A percentile compares a stretch with the other conserved stretches of the same genome.
Evolutionary conservation across 2,113 vertebrate species (phyloP).

Genomic region (Coptodon bakossiorum): DNA sequence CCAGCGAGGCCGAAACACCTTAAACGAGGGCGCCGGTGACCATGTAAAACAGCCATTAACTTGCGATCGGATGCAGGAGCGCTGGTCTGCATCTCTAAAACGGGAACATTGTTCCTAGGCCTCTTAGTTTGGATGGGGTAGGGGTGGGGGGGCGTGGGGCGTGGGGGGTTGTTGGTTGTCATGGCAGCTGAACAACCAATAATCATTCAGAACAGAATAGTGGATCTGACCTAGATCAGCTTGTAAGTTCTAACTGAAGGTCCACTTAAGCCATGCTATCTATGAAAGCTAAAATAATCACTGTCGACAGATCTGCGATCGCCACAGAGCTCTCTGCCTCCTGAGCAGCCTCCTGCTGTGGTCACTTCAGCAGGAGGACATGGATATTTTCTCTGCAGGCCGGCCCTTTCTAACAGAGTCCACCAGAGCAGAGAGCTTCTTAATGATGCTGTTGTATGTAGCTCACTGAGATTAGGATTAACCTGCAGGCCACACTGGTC

Average conservation of each 20-base stretch:
- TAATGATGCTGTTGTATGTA: neutral
- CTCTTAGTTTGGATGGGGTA: neutral
- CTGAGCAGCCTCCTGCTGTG: neutral
- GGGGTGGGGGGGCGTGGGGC: neutral
- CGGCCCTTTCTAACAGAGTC: neutral
- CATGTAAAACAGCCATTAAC: conserved; percentile 43
- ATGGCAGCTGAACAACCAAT: conserved; percentile 29
- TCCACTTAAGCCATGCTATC: neutral
- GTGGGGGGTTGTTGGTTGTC: neutral
- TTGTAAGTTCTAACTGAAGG: neutral
- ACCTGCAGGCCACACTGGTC: neutral
- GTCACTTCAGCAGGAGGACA: neutral
- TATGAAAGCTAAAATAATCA: neutral
- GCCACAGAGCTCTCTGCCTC: neutral
- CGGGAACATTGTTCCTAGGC: conserved; percentile 29
- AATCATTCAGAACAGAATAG: neutral
- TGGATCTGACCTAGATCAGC: conserved; percentile 6
- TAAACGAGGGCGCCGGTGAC: conserved; percentile 34
- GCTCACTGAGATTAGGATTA: neutral
- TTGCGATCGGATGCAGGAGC: conserved; percentile 30
- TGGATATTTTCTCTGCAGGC: neutral
- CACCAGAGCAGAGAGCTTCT: neutral
- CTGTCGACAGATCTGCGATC: neutral
- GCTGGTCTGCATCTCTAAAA: conserved; percentile 23
- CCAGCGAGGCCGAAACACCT: conserved; percentile 29